Percentiles rank a stretch among this genome's conserved stretches.
Evolutionary conservation across 2,797 vertebrate species (phyloP).

Genomic region (Halcyon chelicuti): DNA sequence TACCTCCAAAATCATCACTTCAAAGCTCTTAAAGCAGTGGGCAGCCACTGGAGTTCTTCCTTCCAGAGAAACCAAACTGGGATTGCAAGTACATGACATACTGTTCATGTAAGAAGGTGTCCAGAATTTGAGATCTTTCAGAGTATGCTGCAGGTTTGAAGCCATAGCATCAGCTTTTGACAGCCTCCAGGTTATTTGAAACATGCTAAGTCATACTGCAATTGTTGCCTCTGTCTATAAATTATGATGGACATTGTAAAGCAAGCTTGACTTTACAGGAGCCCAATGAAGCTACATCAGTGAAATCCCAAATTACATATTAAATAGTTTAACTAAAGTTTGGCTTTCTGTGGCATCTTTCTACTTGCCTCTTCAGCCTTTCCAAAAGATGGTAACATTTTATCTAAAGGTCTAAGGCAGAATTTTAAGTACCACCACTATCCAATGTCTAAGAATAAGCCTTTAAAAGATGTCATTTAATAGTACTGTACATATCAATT

Average conservation of each 20-base stretch:
- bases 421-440: neutral
- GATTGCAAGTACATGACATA: neutral
- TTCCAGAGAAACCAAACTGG: fast-evolving
- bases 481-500: neutral
- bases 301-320: neutral
- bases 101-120: neutral
- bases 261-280: neutral
- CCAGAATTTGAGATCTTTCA: neutral
- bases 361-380: neutral
- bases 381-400: neutral
- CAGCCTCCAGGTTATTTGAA: neutral
- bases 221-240: neutral
- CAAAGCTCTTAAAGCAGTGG: neutral
- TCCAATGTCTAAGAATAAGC: neutral
- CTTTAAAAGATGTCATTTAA: neutral
- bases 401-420: neutral
- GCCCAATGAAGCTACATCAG: neutral
- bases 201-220: neutral
- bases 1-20: neutral
- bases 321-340: neutral
- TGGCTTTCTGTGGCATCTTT: neutral
- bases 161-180: neutral
- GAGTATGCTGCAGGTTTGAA: neutral
- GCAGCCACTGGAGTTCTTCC: neutral
- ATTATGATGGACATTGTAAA: neutral